These are phyloP conservation scores for Sapajus apella DNA, from an alignment of 2,113 vertebrate species.

Conservation along the genomic window DNA sequence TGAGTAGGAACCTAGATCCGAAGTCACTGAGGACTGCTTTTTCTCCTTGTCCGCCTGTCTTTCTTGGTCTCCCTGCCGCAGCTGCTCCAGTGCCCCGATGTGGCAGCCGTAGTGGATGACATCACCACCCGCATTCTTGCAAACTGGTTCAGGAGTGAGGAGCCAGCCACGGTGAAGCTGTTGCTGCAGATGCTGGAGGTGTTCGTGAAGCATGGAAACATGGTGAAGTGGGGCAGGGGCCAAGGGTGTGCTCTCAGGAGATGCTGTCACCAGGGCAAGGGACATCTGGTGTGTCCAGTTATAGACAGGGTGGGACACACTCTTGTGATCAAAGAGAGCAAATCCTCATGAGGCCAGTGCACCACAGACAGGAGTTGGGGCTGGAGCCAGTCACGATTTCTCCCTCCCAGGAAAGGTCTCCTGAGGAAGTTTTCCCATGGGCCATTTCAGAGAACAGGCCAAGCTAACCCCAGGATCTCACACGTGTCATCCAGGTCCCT, in stretches of 20 bases:
- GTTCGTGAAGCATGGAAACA: not conserved
- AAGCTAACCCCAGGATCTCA: not conserved
- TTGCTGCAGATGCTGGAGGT: constrained; percentile 34
- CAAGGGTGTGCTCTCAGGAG: not conserved
- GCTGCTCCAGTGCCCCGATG: constrained; percentile 49
- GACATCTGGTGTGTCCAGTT: not conserved
- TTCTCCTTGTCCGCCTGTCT: not conserved
- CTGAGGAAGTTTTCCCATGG: not conserved
- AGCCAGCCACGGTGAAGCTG: not conserved
- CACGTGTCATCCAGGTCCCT: not conserved
- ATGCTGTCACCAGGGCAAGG: not conserved
- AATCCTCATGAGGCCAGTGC: not conserved
- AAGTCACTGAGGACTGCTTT: fast-evolving
- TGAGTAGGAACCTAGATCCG: not conserved
- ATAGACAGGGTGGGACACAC: not conserved
- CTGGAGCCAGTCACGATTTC: no score
- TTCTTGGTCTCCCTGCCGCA: not conserved
- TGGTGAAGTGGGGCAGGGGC: not conserved
- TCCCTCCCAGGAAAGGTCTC: not conserved
- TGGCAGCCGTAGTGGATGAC: not conserved
- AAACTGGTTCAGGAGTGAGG: constrained; percentile 9
- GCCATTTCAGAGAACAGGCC: not conserved
- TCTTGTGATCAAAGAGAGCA: not conserved
- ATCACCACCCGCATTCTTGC: not conserved
- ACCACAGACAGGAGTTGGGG: not conserved